phyloP scores from a whole-genome alignment of 2,797 vertebrate genomes.

The Falco peregrinus region DNA sequence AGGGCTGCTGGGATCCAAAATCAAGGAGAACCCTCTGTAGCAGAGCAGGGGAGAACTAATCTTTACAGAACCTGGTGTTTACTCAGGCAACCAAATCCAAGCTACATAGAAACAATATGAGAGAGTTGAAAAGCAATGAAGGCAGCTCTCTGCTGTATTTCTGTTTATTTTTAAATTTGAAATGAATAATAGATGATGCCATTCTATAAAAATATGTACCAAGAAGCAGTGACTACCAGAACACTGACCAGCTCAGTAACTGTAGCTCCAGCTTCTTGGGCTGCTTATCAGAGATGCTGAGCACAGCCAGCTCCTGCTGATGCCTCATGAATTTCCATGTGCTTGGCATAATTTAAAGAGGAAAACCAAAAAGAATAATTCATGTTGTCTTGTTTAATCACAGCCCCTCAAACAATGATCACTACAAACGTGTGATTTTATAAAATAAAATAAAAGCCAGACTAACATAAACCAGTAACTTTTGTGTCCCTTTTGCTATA shows the following conservation, averaged over 20 bases:
- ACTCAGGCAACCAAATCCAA: neutral
- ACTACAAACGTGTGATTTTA: neutral
- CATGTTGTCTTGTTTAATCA: neutral
- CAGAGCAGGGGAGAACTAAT: slow-evolving; percentile 5
- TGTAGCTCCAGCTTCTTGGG: neutral
- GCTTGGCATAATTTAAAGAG: neutral
- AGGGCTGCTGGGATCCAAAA: slow-evolving; percentile 10
- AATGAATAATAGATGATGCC: neutral
- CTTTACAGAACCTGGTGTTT: slow-evolving; percentile 20
- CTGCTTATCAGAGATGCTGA: neutral
- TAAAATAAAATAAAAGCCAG: slow-evolving; percentile 2
- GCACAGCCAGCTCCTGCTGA: neutral
- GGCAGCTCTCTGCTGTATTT: neutral
- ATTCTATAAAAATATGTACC: neutral
- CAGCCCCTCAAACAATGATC: neutral
- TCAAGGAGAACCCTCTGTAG: neutral
- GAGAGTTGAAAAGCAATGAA: neutral
- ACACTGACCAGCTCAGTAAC: neutral
- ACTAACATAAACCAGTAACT: neutral
- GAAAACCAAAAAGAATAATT: neutral
- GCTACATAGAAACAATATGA: neutral
- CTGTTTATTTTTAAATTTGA: neutral
- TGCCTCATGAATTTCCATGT: neutral
- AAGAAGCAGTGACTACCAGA: neutral
- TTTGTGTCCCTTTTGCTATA: neutral